phyloP scores from a whole-genome alignment of 2,888 invertebrate genomes.

The Tridacna crocea region DNA sequence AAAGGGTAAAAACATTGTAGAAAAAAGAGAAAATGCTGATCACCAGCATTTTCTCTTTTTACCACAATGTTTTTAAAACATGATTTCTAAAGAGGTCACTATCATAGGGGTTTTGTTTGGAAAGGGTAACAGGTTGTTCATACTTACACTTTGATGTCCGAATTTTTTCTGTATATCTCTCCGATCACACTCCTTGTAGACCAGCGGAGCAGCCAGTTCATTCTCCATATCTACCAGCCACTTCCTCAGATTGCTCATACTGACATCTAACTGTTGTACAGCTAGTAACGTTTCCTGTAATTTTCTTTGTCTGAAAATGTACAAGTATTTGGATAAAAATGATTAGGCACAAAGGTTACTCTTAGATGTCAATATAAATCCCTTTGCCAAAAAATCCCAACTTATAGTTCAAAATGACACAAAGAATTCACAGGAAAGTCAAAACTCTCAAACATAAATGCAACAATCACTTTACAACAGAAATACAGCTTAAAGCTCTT shows the following conservation, averaged over 20 bases:
- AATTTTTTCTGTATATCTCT: slow-evolving; percentile 78
- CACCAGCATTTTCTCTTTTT: no score
- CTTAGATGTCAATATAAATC: no score
- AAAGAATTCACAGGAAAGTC: not conserved
- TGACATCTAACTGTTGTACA: slow-evolving; percentile 81
- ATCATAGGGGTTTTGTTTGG: no score
- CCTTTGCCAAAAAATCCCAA: no score
- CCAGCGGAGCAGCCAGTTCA: slow-evolving; percentile 74
- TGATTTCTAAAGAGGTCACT: no score
- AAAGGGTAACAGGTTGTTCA: not conserved
- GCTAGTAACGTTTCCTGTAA: slow-evolving; percentile 86
- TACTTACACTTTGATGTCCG: slow-evolving; percentile 75
- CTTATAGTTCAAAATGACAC: no score
- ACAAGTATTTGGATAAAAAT: not conserved
- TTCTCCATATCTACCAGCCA: slow-evolving; percentile 82
- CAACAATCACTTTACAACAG: not conserved
- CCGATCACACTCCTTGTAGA: slow-evolving; percentile 72
- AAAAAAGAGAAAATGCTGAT: no score
- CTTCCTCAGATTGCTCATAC: slow-evolving; percentile 78
- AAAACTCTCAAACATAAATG: not conserved
- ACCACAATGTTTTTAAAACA: no score
- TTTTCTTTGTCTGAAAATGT: slow-evolving; percentile 90
- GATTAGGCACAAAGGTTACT: no score
- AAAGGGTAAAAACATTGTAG: no score
- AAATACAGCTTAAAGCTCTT: not conserved